Evolutionary conservation across 2,113 vertebrate genomes (phyloP).

Genomic region (Serilophus lunatus): DNA sequence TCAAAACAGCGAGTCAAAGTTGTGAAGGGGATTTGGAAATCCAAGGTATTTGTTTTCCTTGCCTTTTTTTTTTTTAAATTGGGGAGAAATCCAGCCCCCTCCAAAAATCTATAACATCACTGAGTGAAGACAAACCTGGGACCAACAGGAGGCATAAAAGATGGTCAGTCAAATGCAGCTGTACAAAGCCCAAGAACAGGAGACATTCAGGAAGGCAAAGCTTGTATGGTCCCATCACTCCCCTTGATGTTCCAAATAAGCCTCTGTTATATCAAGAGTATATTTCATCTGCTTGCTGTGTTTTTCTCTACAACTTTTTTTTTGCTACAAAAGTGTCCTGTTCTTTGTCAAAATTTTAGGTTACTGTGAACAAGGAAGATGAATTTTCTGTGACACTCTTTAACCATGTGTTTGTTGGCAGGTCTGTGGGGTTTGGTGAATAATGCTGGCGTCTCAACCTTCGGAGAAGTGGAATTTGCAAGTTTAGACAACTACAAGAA

Average conservation of each 20-base stretch:
- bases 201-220: not conserved
- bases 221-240: not conserved
- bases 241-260: not conserved
- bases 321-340: not conserved
- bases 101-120: not conserved
- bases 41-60: not conserved
- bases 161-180: not conserved
- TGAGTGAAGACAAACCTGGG: not conserved
- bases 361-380: not conserved
- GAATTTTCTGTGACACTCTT: not conserved
- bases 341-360: not conserved
- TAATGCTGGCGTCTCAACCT: slow-evolving; percentile 81
- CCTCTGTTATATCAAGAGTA: not conserved
- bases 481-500: slow-evolving; percentile 81
- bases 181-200: not conserved
- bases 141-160: not conserved
- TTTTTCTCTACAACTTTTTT: not conserved
- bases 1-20: not conserved
- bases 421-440: slow-evolving; percentile 91
- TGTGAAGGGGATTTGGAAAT: not conserved
- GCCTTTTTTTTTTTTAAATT: not conserved
- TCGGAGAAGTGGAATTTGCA: slow-evolving; percentile 88
- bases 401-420: slow-evolving; percentile 23
- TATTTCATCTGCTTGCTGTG: not conserved
- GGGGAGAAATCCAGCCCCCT: not conserved